Percentiles rank a stretch among this genome's conserved stretches.
These are phyloP conservation scores for Homalodisca vitripennis DNA, from an alignment of 1,140 invertebrate species.

Conservation along the genomic window DNA sequence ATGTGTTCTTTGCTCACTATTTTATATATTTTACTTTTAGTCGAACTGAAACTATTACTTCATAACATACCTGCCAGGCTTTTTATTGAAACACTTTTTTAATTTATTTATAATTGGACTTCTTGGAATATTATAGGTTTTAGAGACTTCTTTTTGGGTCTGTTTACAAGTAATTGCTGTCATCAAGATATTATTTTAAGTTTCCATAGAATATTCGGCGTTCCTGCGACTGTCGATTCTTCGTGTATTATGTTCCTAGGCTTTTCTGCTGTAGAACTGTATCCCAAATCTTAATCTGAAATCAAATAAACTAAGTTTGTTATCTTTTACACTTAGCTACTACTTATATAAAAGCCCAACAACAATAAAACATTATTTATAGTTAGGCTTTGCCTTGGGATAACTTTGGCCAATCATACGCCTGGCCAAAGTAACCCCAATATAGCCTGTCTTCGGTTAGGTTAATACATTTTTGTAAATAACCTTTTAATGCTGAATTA, in stretches of 20 bases:
- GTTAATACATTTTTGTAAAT: neutral
- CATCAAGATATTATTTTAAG: neutral
- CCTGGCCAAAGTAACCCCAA: neutral
- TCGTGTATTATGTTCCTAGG: neutral
- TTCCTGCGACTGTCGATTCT: neutral
- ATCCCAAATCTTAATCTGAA: neutral
- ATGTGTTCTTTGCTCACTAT: too few species aligned
- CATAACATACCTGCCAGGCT: neutral
- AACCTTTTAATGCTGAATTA: neutral
- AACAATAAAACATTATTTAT: neutral
- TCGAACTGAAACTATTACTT: neutral
- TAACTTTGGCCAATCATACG: neutral
- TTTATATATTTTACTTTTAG: neutral
- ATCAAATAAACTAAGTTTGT: neutral
- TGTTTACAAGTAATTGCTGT: neutral
- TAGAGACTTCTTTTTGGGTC: neutral
- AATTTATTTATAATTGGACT: neutral
- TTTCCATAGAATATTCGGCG: neutral
- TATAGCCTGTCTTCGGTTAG: neutral
- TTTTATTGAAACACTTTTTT: neutral
- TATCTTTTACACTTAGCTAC: neutral
- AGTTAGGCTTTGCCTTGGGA: neutral
- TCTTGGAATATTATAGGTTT: neutral
- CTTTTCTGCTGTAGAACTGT: neutral
- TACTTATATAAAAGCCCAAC: neutral